phyloP scores from a whole-genome alignment of 2,113 vertebrate genomes.

The Sorex araneus region DNA sequence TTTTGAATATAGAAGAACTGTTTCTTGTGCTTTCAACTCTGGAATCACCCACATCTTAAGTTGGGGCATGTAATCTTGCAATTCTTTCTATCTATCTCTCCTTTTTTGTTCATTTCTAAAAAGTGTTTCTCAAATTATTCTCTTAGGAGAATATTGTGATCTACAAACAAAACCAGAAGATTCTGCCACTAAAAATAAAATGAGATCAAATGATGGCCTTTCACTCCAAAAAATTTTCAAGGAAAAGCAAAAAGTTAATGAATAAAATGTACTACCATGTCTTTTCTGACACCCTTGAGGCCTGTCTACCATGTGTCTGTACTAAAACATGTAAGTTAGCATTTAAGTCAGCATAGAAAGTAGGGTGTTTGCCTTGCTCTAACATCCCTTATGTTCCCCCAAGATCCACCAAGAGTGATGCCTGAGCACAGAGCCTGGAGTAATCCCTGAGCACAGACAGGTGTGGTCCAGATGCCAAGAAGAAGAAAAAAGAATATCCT shows the following conservation, averaged over 20 bases:
- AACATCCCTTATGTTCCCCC: too few species aligned
- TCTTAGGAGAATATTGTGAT: slow-evolving; percentile 1
- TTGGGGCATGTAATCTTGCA: too few species aligned
- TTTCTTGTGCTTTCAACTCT: too few species aligned
- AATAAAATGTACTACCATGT: not conserved
- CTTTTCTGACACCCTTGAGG: not conserved
- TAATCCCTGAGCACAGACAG: too few species aligned
- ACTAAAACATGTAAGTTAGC: slow-evolving; percentile 39
- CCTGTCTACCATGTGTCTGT: not conserved
- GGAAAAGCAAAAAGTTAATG: not conserved
- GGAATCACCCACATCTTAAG: too few species aligned
- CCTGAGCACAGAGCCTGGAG: too few species aligned
- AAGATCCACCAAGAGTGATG: too few species aligned
- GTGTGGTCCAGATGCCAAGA: too few species aligned
- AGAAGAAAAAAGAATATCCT: not conserved
- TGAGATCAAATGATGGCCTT: not conserved
- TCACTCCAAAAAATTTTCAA: not conserved
- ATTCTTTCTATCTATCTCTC: too few species aligned
- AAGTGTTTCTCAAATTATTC: not conserved
- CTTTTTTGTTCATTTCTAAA: slow-evolving; percentile 22
- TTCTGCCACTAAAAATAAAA: slow-evolving; percentile 31
- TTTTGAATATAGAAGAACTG: too few species aligned
- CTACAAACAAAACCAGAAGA: slow-evolving; percentile 12
- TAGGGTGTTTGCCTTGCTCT: too few species aligned
- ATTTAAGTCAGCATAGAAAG: slow-evolving; percentile 19